phyloP scores from a whole-genome alignment of 2,797 vertebrate species.

The Coreius guichenoti region DNA sequence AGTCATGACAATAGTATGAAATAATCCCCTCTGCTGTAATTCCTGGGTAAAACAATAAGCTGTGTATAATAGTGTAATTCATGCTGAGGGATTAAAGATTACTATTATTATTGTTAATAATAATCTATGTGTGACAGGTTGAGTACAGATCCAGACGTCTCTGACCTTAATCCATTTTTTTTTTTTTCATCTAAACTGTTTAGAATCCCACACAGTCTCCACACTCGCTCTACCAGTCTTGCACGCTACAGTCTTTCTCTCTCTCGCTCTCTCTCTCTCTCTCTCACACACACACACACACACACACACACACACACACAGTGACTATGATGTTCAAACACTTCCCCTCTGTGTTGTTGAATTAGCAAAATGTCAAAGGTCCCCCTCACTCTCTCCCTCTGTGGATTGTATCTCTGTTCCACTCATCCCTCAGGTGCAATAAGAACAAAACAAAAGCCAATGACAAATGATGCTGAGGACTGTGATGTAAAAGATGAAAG shows the following conservation, averaged over 20 bases:
- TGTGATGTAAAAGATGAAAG: constrained; percentile 45
- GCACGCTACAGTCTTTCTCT: neutral
- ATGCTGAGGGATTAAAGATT: constrained; percentile 28
- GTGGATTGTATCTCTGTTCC: constrained; percentile 25
- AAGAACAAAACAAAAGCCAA: constrained; percentile 39
- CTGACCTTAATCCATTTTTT: constrained; percentile 48
- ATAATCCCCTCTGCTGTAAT: constrained; percentile 47
- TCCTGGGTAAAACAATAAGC: constrained; percentile 40
- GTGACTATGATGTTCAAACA: constrained; percentile 50
- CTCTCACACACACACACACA: neutral
- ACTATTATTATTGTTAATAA: constrained; percentile 45
- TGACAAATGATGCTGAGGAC: constrained; percentile 40
- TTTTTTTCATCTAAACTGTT: neutral
- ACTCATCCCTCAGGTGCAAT: constrained; percentile 45
- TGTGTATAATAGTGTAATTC: constrained; percentile 27
- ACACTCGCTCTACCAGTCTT: neutral
- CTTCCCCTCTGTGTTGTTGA: constrained; percentile 51
- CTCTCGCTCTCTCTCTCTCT: neutral
- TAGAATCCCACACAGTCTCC: constrained; percentile 18
- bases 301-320: constrained; percentile 6
- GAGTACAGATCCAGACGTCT: constrained; percentile 37
- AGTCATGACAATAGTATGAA: constrained; percentile 13
- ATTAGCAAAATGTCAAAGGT: constrained; percentile 58
- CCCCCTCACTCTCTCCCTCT: neutral
- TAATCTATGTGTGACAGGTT: constrained; percentile 44